These are phyloP conservation scores for Habroteleia sp. DNA, from an alignment of 2,888 invertebrate species.

Conservation along the genomic window DNA sequence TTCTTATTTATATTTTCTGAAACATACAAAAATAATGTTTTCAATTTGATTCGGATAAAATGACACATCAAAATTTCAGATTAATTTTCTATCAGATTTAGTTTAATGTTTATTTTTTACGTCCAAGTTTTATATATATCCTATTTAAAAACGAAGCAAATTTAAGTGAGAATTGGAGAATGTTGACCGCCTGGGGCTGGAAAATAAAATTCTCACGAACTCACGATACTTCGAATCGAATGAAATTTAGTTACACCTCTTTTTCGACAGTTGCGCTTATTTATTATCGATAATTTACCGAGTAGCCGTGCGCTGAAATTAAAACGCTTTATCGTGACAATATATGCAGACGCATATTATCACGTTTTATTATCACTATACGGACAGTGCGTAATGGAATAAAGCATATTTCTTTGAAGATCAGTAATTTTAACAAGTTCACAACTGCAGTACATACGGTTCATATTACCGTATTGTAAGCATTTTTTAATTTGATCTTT, in stretches of 20 bases:
- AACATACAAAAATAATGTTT: too few relatives aligned
- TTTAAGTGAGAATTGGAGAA: not conserved
- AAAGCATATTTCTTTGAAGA: too few relatives aligned
- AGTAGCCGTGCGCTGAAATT: slow-evolving; percentile 29
- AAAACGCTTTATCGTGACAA: slow-evolving; percentile 34
- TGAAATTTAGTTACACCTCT: slow-evolving; percentile 29
- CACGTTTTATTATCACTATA: slow-evolving; percentile 16
- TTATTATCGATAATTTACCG: slow-evolving; percentile 39
- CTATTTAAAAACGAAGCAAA: not conserved
- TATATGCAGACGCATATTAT: slow-evolving; percentile 24
- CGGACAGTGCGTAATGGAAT: slow-evolving; percentile 26
- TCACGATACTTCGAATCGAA: slow-evolving; percentile 19
- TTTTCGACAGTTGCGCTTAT: slow-evolving; percentile 37
- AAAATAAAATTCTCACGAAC: slow-evolving; percentile 40
- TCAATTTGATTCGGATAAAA: too few relatives aligned
- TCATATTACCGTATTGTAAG: too few relatives aligned
- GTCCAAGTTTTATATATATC: too few relatives aligned
- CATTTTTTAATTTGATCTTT: too few relatives aligned
- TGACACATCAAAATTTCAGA: not conserved
- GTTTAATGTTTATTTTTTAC: too few relatives aligned
- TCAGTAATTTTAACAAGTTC: too few relatives aligned
- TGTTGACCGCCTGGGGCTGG: slow-evolving; percentile 11
- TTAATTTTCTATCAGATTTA: not conserved
- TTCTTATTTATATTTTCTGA: too few relatives aligned
- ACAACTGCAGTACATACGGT: too few relatives aligned